Percentiles rank a stretch among this genome's conserved stretches.
Conservation (phyloP, 1,140 invertebrate species). For the Camponotus pennsylvanicus region DNA sequence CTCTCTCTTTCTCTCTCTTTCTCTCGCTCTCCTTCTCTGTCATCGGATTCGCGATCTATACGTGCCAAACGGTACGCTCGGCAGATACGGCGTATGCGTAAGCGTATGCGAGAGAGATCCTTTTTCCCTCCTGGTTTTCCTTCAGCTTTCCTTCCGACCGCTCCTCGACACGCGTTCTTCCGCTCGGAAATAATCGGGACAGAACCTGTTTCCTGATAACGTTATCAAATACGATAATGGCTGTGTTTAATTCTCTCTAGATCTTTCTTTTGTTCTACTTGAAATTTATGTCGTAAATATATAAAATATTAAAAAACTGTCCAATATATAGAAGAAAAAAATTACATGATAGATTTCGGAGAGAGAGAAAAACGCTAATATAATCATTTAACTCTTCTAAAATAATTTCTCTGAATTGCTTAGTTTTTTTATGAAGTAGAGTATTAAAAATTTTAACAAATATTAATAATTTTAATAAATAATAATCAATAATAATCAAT, state of each 20-base stretch:
- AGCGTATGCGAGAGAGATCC: slow-evolving; percentile 46
- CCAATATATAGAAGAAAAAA: background rate
- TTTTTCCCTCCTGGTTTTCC: slow-evolving; percentile 48
- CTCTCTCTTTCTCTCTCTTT: slow-evolving; percentile 14
- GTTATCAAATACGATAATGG: slow-evolving; percentile 28
- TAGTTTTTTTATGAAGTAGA: background rate
- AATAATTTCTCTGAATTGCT: background rate
- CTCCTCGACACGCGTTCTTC: slow-evolving; percentile 51
- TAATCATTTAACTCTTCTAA: background rate
- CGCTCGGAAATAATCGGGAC: slow-evolving; percentile 62
- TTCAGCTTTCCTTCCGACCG: slow-evolving; percentile 49
- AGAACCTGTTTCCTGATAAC: background rate
- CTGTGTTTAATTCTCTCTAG: slow-evolving; percentile 7
- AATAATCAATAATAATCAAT: background rate
- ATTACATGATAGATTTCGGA: background rate
- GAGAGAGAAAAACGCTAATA: too few relatives aligned
- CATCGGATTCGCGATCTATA: slow-evolving; percentile 65
- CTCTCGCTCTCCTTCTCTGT: slow-evolving; percentile 42
- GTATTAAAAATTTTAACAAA: background rate
- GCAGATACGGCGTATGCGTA: slow-evolving; percentile 42
- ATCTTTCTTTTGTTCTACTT: background rate
- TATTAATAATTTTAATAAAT: background rate
- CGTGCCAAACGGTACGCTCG: slow-evolving; percentile 68
- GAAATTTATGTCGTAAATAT: background rate
- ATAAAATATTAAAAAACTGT: too few relatives aligned